phyloP scores from a whole-genome alignment of 2,888 invertebrate genomes.

The Teleiodes luculella region DNA sequence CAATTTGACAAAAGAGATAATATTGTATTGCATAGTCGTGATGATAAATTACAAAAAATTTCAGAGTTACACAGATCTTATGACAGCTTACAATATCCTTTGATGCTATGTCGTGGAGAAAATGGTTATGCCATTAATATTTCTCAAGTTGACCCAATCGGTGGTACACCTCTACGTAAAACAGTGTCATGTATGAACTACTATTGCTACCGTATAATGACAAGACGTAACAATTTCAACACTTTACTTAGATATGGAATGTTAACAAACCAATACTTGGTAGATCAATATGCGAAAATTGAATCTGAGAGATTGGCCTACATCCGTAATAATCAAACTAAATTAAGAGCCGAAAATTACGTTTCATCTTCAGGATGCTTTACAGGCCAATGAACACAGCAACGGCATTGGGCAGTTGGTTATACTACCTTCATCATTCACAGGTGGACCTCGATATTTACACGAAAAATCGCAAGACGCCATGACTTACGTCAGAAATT shows the following conservation, averaged over 20 bases:
- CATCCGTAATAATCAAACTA: not conserved
- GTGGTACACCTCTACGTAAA: constrained; percentile 11
- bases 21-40: constrained; percentile 14
- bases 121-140: constrained; percentile 14
- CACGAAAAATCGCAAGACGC: constrained; percentile 51
- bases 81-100: constrained; percentile 9
- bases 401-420: constrained; percentile 33
- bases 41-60: constrained; percentile 1
- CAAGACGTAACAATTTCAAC: not conserved
- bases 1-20: no score
- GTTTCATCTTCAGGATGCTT: constrained; percentile 31
- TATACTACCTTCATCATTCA: constrained; percentile 43
- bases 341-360: not conserved
- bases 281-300: not conserved
- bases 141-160: constrained; percentile 18
- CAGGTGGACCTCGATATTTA: constrained; percentile 25
- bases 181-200: not conserved
- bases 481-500: constrained; percentile 51
- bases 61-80: constrained; percentile 21
- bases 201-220: not conserved
- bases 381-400: constrained; percentile 23
- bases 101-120: constrained; percentile 19
- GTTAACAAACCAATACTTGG: not conserved
- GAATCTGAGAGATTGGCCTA: not conserved
- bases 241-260: not conserved